Evolutionary conservation across 92 coral and sea anemone species (phyloP), one percentile per base, ranked within the genome.

Genomic region (Isaurus tuberculatus): DNA sequence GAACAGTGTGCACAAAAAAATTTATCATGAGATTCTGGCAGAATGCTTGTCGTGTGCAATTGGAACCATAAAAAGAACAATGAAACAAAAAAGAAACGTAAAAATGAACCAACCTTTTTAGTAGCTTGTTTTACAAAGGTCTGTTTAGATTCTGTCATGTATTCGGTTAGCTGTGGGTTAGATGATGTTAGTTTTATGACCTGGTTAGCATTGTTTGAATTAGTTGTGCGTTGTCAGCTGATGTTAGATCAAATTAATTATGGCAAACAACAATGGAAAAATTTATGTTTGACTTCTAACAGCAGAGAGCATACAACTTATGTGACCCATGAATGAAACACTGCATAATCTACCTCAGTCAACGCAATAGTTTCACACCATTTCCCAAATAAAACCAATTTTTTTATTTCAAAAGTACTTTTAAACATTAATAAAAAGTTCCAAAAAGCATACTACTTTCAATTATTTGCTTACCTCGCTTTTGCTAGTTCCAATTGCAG

Each of bases 401-500:
- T n/a, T n/a, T n/a, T n/a, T n/a, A n/a, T n/a, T n/a, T n/a, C n/a
- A n/a, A n/a, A n/a, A n/a, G n/a, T n/a, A n/a, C n/a, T n/a, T 7
- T 3, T 8, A 46, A 5, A 46, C 53, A 46, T 46, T 19, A 46
- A 3, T 1, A 46, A 15, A 46, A 19, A 46, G 16, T 7, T 4
- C 16, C 16, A 55, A 19, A 6, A 1, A 3, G 25, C 63, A 19
- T 8, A 4, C 8, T 6, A 19, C 23, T 2, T n/a, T 17, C 46
- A 2, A 11, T 15, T 68, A 53, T 48, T 68, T 58, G 55, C 91
- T 70, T 28, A 93, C 97, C 90, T 88, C 79, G 70, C 94, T 95
- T 55, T 89, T 79, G 23, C 92, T 48, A 40, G 89, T 87, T 32
- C 92, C 98, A 15, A 84, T 74, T 31, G 89, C 73, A 44, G 91